phyloP scores from a whole-genome alignment of 2,888 invertebrate species.

The Nymphalis polychloros region DNA sequence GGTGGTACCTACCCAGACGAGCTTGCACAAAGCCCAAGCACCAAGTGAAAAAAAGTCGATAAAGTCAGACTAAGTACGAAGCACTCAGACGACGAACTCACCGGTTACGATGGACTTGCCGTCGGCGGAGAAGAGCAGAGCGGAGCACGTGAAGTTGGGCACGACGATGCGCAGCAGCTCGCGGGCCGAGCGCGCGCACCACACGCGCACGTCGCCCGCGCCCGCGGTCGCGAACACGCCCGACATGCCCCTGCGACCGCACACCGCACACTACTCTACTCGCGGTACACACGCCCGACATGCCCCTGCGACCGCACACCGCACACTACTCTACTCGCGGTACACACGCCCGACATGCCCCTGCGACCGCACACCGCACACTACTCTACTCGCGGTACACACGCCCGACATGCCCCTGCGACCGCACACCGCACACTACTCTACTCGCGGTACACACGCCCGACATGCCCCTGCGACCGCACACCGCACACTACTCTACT shows the following conservation, averaged over 20 bases:
- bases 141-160: constrained; percentile 93
- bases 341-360: constrained; percentile 87
- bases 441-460: constrained; percentile 80
- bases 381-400: constrained; percentile 50
- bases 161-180: constrained; percentile 92
- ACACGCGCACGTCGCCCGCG: constrained; percentile 91
- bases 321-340: too few species aligned
- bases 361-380: constrained; percentile 61
- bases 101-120: constrained; percentile 91
- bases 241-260: constrained; percentile 84
- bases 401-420: constrained; percentile 89
- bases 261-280: too few species aligned
- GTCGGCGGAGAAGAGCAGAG: constrained; percentile 88
- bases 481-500: too few species aligned
- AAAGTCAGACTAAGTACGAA: too few species aligned
- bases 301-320: too few species aligned
- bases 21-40: too few species aligned
- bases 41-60: too few species aligned
- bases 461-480: constrained; percentile 84
- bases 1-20: too few species aligned
- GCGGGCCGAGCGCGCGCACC: constrained; percentile 88
- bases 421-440: too few species aligned
- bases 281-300: too few species aligned
- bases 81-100: constrained; percentile 43
- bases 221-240: constrained; percentile 94